Base-by-base conservation (phyloP, 2,888 invertebrate genomes). In the Eumerus sabulonum region DNA sequence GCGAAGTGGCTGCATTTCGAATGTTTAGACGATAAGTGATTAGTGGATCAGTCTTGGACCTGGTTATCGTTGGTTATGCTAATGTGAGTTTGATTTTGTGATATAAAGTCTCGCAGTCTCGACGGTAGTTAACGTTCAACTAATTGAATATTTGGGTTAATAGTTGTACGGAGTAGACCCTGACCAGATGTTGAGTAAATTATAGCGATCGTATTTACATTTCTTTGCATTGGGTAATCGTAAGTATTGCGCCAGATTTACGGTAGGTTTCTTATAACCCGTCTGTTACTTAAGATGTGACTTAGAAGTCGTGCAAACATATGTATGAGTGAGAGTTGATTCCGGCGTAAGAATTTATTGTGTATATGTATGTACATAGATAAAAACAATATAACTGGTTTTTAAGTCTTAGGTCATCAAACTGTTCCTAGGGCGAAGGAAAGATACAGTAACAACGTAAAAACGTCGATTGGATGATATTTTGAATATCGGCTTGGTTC, bases 121-220 rank as follows among this genome's bases (percentile, higher is more conserved):
- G 27, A n/a, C 19, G 14, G 4, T 45, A 35, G 36, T 36, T 45
- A 51, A 19, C 44, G 42, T 38, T 9, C 14, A 18, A 44, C 35
- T 68, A 59, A 45, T 59, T 59, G 38, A 51, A 50, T 59, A 67
- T 67, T 36, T 59, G 68, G 59, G 59, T 68, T 68, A 68, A 68
- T 50, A 44, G 17, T 17, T 13, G n/a, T 42, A 16, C 17, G 18
- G 18, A 27, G 18, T 17, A 14, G 35, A 12, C 68, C 68, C 59
- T 68, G 68, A 68, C 59, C 51, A 60, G 44, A 45, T 60, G 53
- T 19, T 53, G 35, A 35, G 16, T 7, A 17, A 53, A 53, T 42
- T 36, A 44, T 45, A 45, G 42, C 44, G 50, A 18, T 35, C 1
- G 14, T 14, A 1, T 44, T 16, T 35, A 42, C 40, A n/a, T 14